Base-by-base conservation (phyloP, 2,888 invertebrate species). In the Pristionchus entomophagus region DNA sequence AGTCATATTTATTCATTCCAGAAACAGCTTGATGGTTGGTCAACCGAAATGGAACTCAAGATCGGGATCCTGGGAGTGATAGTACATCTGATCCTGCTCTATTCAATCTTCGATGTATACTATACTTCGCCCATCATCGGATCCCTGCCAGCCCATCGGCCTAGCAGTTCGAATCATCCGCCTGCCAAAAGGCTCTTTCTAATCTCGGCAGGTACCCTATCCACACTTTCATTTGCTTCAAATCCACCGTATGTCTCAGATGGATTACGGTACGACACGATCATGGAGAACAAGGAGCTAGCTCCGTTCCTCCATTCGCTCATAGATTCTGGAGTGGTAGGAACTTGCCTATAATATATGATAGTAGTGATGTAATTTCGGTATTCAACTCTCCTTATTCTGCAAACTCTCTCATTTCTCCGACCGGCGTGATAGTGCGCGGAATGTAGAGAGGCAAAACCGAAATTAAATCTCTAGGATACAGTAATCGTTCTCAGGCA, bases 61-160 rank as follows among this genome's bases (percentile, higher is more conserved):
- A 26, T 82, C 12, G 26, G 82, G 3, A 59, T 89, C 10, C 87
- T 91, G 22, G 91, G 92, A 35, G 86, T 92, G 29, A 35, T 87
- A 35, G 90, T 93, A 12, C 93, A 93, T 83, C 73, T 92, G 19
- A 59, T 96, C 0, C 94, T 96, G 38, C 95, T 97, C 91, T 95
- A 97, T 85, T 95, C 96, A 91, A 96, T 97, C 0, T 97, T 97
- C 94, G 97, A 97, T 93, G 96, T 97, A 87, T 97, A 97, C 94
- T 98, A 97, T 94, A 96, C 96, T 89, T 97, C 97, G 0, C 97
- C 97, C 0, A 95, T 98, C 45, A 96, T 97, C 32, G 95, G 95
- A 92, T 96, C 96, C 88, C 96, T 96, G 92, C 93, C 94, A 12
- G 91, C 93, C 8, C 91, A 92, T 5, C 86, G 89, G 8, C 86